Base-by-base conservation (phyloP, 2,888 invertebrate species). In the Agrenia bidenticulata region DNA sequence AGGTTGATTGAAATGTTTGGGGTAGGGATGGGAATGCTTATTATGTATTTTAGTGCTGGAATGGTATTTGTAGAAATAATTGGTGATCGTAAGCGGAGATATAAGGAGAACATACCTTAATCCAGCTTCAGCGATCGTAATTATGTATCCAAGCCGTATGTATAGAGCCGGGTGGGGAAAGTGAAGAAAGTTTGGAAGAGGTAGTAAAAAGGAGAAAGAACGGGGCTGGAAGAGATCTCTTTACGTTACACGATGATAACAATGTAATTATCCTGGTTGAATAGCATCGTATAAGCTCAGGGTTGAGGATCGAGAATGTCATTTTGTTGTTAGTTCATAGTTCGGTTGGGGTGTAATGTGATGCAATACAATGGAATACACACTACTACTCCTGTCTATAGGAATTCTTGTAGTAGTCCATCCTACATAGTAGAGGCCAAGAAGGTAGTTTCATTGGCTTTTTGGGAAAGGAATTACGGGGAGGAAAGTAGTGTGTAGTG, bases 181-280 rank as follows among this genome's bases (percentile, higher is more conserved):
- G 56, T 45, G 37, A 54, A 61, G 51, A 42, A 42, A 51, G 61
- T 23, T 39, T 23, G 21, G 17, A 26, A 13, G 26, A 19, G 59
- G 56, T 37, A 23, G 62, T 45, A 55, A 62, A 62, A 62, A 56
- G 49, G 60, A 50, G 51, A 39, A n/a, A n/a, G 15, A 45, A 45
- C 45, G 45, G n/a, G 45, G 45, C 45, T 26, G 54, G 51, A 54
- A 54, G 61, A 73, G 73, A 72, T 72, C 68, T 66, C 70, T 73
- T 72, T 65, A 63, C 67, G 69, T 69, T 69, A 60, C 67, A 75
- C 70, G 72, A 71, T 73, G 72, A 72, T 74, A 74, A 75, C 75
- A 74, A 74, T 73, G 75, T 75, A 75, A 75, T 75, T 75, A 75
- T 74, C 72, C 70, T 24, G 37, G 54, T 41, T 63, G 66, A 63